Base-by-base conservation (phyloP, 2,113 vertebrate genomes). In the Tylochromis polylepis region DNA sequence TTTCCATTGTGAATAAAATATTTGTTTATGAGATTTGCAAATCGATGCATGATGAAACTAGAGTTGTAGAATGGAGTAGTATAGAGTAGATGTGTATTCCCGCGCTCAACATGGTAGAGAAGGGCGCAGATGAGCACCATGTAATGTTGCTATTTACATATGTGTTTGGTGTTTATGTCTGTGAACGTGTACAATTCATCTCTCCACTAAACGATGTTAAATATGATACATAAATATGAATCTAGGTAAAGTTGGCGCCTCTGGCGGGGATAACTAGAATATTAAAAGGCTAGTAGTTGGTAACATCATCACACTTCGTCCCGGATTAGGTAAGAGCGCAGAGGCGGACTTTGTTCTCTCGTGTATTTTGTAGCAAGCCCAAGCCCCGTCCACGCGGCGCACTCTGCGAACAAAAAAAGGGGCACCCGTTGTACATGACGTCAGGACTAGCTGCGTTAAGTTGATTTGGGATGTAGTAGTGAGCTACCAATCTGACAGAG, bases 361-460 rank as follows among this genome's bases (percentile, higher is more conserved):
- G 1, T 80, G 58, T 72, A 46, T 22, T 75, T 7, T 12, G 9
- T 1, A 2, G 14, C 5, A 43, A 24, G 10, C 46, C 27, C 12
- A 10, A 12, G 82, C 87, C 36, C 91, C 93, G 85, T 8, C 72
- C 79, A 2, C 7, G 3, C 75, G 83, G 91, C 10, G 67, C 77
- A 56, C 70, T 8, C 59, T 3, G 24, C 2, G 22, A 20, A 1
- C 1, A 85, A 86, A 89, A 81, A 34, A 41, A 90, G 82, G 46
- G 9, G 80, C 85, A 65, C 22, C 81, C 3, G 1, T 6, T 38
- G 1, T 6, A 34, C 4, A 6, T 87, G 90, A 92, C 91, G 83
- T 88, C 65, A 20, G 49, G 34, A 11, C 20, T 62, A 79, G 75
- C n/a, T 84, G 31, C 80, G 5, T 81, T 15, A 59, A 14, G 87